A percentile compares a stretch with the other conserved stretches of the same genome.
These are phyloP conservation scores for Platanista minor DNA, from an alignment of 2,113 vertebrate species.

Conservation along the genomic window DNA sequence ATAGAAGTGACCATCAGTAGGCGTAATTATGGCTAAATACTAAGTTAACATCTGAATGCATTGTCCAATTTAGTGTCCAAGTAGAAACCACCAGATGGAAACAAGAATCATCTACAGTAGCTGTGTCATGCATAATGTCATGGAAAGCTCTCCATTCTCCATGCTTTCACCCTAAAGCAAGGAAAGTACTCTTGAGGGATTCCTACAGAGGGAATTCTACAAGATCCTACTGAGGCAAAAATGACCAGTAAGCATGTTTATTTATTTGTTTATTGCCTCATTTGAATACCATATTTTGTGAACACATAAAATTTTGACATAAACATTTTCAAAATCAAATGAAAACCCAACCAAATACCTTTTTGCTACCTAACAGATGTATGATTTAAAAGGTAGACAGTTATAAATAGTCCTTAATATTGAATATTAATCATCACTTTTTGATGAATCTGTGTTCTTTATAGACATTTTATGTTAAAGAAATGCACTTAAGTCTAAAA, in stretches of 20 bases:
- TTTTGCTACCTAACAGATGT: neutral
- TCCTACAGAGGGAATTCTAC: neutral
- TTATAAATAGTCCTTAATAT: neutral
- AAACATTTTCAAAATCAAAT: conserved; percentile 3
- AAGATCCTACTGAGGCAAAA: neutral
- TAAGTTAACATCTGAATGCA: neutral
- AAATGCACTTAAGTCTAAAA: neutral
- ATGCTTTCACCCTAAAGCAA: neutral
- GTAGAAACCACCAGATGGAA: neutral
- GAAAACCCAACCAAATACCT: neutral
- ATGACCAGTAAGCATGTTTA: neutral
- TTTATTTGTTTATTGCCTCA: neutral
- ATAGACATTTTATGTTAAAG: neutral
- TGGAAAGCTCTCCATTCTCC: neutral
- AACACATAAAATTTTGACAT: neutral
- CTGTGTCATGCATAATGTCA: neutral
- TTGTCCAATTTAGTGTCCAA: neutral
- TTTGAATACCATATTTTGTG: neutral
- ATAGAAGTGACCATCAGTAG: neutral
- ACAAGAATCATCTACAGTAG: neutral
- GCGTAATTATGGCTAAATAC: neutral
- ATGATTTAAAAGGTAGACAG: neutral
- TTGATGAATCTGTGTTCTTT: neutral
- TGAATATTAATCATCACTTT: neutral
- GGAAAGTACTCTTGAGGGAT: neutral